A percentile compares a stretch with the other conserved stretches of the same genome.
Conservation (phyloP, 2,113 vertebrate species). For the Strigops habroptila region DNA sequence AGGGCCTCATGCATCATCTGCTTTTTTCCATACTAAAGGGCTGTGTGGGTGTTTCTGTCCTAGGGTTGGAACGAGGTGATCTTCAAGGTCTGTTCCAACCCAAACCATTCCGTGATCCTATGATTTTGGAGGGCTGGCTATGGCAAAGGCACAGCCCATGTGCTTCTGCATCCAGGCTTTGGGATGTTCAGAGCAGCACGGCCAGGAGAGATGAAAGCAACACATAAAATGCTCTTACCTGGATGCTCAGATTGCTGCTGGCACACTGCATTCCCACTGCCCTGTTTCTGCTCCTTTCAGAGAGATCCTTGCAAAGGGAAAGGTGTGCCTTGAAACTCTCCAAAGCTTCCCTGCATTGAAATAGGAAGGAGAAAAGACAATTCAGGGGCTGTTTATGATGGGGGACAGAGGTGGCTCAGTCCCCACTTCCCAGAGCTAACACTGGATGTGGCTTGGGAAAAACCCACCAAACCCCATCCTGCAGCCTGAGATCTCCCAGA, state of each 20-base stretch:
- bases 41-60: not conserved
- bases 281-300: not conserved
- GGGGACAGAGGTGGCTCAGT: not conserved
- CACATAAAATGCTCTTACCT: not conserved
- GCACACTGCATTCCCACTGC: not conserved
- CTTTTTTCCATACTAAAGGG: not conserved
- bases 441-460: not conserved
- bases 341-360: not conserved
- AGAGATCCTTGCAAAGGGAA: not conserved
- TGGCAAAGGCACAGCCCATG: not conserved
- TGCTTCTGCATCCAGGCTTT: not conserved
- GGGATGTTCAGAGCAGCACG: not conserved
- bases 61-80: not conserved
- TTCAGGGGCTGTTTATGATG: not conserved
- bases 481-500: not conserved
- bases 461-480: not conserved
- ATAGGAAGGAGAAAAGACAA: not conserved
- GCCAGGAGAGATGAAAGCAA: constrained; percentile 11
- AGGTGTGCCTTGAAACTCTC: not conserved
- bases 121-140: not conserved
- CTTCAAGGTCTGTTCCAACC: not conserved
- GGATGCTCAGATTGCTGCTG: not conserved
- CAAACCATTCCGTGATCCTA: not conserved
- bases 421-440: not conserved
- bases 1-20: not conserved